Conservation (phyloP, 2,113 vertebrate genomes). For the Heliornis fulica region DNA sequence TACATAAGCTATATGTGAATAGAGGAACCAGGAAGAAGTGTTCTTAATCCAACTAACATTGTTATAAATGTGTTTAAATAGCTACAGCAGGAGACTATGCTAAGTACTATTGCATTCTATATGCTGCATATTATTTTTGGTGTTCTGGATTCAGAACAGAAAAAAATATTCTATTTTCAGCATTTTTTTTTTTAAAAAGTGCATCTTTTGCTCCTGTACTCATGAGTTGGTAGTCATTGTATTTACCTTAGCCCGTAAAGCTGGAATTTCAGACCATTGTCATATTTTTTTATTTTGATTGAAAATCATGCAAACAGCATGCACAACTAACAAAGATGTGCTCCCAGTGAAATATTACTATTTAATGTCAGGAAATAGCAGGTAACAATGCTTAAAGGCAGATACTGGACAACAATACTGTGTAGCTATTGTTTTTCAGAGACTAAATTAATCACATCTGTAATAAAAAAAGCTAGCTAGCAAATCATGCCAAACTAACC, state of each 20-base stretch:
- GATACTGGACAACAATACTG: not conserved
- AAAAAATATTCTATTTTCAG: not conserved
- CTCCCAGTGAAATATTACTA: not conserved
- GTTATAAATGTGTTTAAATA: not conserved
- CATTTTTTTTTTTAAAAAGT: not conserved
- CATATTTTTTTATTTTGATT: not conserved
- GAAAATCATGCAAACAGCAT: not conserved
- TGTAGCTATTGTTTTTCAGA: not conserved
- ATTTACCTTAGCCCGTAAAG: not conserved
- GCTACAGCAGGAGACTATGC: not conserved
- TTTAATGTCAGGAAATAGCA: not conserved
- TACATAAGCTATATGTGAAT: not conserved
- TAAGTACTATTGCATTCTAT: not conserved
- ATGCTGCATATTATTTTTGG: not conserved
- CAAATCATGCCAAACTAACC: not conserved
- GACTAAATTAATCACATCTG: not conserved
- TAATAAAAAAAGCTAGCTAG: not conserved
- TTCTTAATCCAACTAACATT: not conserved
- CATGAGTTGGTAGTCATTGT: not conserved
- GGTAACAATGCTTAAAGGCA: not conserved
- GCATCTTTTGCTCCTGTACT: not conserved
- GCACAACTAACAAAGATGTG: not conserved
- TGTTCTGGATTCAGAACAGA: not conserved
- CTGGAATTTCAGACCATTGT: not conserved
- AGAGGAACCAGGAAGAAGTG: not conserved